A percentile compares a stretch with the other conserved stretches of the same genome.
Evolutionary conservation across 2,888 invertebrate species (phyloP).

Genomic region (Osmoderma eremita): DNA sequence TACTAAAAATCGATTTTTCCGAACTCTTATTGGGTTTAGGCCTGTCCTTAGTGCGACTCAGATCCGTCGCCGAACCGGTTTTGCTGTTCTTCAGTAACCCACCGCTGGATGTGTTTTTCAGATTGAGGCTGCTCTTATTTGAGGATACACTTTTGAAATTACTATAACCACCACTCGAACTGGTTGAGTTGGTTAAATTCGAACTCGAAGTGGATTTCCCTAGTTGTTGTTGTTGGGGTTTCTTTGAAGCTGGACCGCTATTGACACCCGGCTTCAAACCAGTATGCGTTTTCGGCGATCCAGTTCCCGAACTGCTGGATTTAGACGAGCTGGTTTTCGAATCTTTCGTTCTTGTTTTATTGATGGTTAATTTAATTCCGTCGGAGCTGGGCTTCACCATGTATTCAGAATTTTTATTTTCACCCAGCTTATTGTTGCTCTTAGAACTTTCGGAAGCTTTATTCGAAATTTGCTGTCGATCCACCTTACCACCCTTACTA

Average conservation of each 20-base stretch:
- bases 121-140: slow-evolving; percentile 51
- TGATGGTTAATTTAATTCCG: slow-evolving; percentile 91
- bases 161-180: slow-evolving; percentile 44
- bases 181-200: slow-evolving; percentile 56
- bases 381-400: slow-evolving; percentile 91
- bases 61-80: slow-evolving; percentile 67
- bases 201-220: slow-evolving; percentile 46
- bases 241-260: slow-evolving; percentile 87
- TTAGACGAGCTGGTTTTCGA: slow-evolving; percentile 58
- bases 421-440: slow-evolving; percentile 57
- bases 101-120: slow-evolving; percentile 56
- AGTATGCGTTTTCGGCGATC: slow-evolving; percentile 83
- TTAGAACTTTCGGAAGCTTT: slow-evolving; percentile 54
- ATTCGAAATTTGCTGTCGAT: slow-evolving; percentile 51
- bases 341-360: slow-evolving; percentile 84
- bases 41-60: slow-evolving; percentile 72
- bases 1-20: slow-evolving; percentile 73
- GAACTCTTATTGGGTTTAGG: slow-evolving; percentile 69
- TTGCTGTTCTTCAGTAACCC: slow-evolving; percentile 60
- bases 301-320: slow-evolving; percentile 66
- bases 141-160: slow-evolving; percentile 43
- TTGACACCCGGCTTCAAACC: slow-evolving; percentile 82
- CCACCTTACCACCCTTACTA: slow-evolving; percentile 56
- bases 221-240: slow-evolving; percentile 72
- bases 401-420: slow-evolving; percentile 81